A percentile compares a stretch with the other conserved stretches of the same genome.
Conservation (phyloP, 2,113 vertebrate species). For the Ctenomys sociabilis region DNA sequence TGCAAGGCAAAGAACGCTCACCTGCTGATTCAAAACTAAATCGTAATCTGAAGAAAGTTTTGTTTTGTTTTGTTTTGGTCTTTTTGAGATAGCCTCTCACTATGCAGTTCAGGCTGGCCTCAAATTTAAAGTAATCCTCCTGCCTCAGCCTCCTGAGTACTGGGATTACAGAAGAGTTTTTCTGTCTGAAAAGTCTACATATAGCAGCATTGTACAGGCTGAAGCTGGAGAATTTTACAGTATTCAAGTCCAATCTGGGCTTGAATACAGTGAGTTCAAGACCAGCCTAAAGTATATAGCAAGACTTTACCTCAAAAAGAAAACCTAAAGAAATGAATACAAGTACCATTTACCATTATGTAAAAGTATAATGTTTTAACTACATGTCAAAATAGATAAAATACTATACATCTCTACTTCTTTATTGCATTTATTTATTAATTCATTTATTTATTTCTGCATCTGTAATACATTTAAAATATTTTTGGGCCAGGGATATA, state of each 20-base stretch:
- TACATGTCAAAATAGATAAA: not conserved
- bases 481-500: not conserved
- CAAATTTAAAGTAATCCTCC: no score
- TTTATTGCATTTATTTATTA: no score
- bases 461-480: slow-evolving; percentile 45
- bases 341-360: not conserved
- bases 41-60: not conserved
- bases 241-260: not conserved
- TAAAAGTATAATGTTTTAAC: slow-evolving; percentile 28
- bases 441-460: no score
- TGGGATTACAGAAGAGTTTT: not conserved
- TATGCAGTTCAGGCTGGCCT: no score
- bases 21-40: not conserved
- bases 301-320: not conserved
- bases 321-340: not conserved
- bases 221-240: not conserved
- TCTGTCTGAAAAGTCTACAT: not conserved
- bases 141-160: no score
- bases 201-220: not conserved
- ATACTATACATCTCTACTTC: not conserved
- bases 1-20: not conserved
- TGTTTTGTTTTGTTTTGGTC: no score
- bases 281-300: not conserved
- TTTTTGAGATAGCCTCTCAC: no score
- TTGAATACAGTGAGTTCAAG: not conserved